phyloP scores from a whole-genome alignment of 92 coral and sea anemone species.

The Zoanthus solanderi region DNA sequence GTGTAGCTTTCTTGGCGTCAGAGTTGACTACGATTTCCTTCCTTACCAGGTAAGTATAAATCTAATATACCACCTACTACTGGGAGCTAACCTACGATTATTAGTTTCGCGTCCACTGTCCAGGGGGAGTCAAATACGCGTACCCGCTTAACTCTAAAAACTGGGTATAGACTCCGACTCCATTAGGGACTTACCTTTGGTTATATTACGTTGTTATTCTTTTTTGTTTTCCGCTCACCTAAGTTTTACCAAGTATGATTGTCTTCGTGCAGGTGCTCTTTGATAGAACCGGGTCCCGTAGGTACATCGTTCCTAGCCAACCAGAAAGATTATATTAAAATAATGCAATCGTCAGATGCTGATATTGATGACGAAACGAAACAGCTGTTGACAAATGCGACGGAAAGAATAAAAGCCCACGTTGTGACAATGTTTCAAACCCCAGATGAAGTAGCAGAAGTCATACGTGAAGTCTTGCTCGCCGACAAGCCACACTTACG shows the following conservation, averaged over 20 bases:
- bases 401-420: conserved; percentile 59
- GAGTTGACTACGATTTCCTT: too few relatives aligned
- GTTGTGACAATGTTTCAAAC: conserved; percentile 74
- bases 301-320: conserved; percentile 67
- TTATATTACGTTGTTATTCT: too few relatives aligned
- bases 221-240: too few relatives aligned
- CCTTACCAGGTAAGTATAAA: too few relatives aligned
- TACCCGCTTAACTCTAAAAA: too few relatives aligned
- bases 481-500: conserved; percentile 90
- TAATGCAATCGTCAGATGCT: conserved; percentile 3
- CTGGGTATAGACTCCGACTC: too few relatives aligned
- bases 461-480: conserved; percentile 71
- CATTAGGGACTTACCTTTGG: too few relatives aligned
- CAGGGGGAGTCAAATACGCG: too few relatives aligned
- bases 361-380: conserved; percentile 90
- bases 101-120: too few relatives aligned
- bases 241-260: neutral
- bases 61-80: too few relatives aligned
- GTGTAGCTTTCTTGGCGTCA: too few relatives aligned
- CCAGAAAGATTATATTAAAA: conserved; percentile 28
- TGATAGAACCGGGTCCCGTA: conserved; percentile 96
- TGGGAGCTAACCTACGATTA: too few relatives aligned
- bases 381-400: conserved; percentile 72
- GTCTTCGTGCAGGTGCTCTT: conserved; percentile 67
- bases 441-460: conserved; percentile 86